Evolutionary conservation across 2,888 invertebrate genomes (phyloP).

Genomic region (Cantharis rustica): DNA sequence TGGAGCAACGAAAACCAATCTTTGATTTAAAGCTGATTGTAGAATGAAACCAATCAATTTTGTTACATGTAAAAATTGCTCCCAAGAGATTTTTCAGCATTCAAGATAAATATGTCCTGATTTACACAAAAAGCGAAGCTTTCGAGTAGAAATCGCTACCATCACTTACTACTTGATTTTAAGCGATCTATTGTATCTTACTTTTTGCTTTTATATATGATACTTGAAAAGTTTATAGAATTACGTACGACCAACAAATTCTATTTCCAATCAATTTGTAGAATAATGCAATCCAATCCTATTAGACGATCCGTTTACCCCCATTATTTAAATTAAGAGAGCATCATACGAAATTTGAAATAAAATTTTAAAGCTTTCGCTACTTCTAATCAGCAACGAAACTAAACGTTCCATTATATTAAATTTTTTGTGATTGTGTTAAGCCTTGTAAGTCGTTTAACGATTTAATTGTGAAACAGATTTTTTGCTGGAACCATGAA

Average conservation of each 20-base stretch:
- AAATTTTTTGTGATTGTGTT: too few relatives aligned
- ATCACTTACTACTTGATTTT: not conserved
- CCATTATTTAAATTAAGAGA: not conserved
- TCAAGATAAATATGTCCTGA: constrained; percentile 4
- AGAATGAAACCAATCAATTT: constrained; percentile 2
- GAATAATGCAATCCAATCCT: not conserved
- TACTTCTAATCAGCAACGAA: too few relatives aligned
- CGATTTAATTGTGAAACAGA: too few relatives aligned
- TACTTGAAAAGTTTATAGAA: not conserved
- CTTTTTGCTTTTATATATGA: not conserved
- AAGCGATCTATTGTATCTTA: constrained; percentile 1
- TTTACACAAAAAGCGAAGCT: constrained; percentile 1
- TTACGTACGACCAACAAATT: not conserved
- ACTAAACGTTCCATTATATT: too few relatives aligned
- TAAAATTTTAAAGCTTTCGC: not conserved
- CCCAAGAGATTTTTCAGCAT: not conserved
- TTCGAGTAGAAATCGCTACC: constrained; percentile 3
- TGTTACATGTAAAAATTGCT: not conserved
- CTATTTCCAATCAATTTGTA: not conserved
- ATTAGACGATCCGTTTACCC: not conserved
- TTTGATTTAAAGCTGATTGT: not conserved
- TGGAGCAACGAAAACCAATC: not conserved
- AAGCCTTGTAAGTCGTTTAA: too few relatives aligned
- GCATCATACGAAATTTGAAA: not conserved
- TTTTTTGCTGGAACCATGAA: too few relatives aligned